A percentile compares a stretch with the other conserved stretches of the same genome.
Evolutionary conservation across 2,113 vertebrate genomes (phyloP).

Genomic region (Propithecus coquereli): DNA sequence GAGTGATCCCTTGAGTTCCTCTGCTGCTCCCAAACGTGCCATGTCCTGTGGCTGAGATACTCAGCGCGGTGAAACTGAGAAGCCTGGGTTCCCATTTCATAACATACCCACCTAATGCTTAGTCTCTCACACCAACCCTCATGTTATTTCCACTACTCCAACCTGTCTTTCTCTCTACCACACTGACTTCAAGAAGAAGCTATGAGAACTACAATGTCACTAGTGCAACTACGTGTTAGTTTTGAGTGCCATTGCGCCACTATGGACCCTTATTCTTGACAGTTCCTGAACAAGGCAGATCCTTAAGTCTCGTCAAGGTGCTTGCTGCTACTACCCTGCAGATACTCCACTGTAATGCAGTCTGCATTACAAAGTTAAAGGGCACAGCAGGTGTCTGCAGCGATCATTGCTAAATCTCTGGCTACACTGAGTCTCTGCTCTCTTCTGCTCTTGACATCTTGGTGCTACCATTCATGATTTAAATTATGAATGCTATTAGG

Average conservation of each 20-base stretch:
- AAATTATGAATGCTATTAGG: neutral
- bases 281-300: neutral
- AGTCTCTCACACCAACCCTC: neutral
- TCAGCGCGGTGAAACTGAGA: neutral
- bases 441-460: neutral
- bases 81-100: neutral
- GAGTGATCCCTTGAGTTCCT: neutral
- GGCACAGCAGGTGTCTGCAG: neutral
- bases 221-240: too few species aligned
- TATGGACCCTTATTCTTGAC: neutral
- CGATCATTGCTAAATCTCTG: neutral
- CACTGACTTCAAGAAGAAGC: neutral
- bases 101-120: rapidly evolving
- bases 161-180: neutral
- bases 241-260: neutral
- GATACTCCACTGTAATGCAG: rapidly evolving
- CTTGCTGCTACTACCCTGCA: neutral
- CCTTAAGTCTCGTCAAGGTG: neutral
- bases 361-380: neutral
- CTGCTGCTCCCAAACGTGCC: neutral
- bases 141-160: neutral
- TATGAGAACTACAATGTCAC: neutral
- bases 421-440: rapidly evolving
- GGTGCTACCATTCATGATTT: neutral
- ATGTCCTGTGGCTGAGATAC: neutral